These are phyloP conservation scores for Cotesia glomerata DNA, from an alignment of 1,140 invertebrate genomes.

Conservation along the genomic window DNA sequence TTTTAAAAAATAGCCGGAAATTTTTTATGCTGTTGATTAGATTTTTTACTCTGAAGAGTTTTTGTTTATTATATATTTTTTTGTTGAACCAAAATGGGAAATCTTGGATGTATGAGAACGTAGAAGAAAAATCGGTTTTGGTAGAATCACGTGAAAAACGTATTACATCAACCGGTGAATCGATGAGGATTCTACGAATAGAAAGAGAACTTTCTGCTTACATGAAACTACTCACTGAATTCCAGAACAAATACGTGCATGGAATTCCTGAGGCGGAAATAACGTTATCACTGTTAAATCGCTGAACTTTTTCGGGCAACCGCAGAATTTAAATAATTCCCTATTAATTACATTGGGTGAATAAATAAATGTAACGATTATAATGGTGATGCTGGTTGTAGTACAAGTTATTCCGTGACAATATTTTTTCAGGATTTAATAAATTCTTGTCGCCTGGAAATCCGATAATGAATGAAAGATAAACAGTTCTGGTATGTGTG, in stretches of 20 bases:
- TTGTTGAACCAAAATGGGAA: background rate
- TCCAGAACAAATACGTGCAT: slow-evolving; percentile 21
- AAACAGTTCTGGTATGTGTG: too few species aligned
- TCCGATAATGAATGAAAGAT: too few species aligned
- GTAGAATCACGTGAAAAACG: background rate
- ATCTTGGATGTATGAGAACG: background rate
- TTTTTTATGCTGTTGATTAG: too few species aligned
- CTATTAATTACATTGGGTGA: background rate
- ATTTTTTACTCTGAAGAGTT: too few species aligned
- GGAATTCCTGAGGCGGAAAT: slow-evolving; percentile 24
- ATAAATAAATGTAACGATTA: too few species aligned
- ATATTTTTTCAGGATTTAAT: too few species aligned
- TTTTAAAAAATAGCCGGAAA: background rate
- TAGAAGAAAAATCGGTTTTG: background rate
- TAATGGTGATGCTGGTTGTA: too few species aligned
- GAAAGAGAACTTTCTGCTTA: too few species aligned
- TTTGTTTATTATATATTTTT: too few species aligned
- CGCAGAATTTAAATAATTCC: background rate
- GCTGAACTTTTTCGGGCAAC: slow-evolving; percentile 2
- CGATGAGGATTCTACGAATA: background rate
- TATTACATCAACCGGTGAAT: background rate
- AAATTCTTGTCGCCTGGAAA: too few species aligned
- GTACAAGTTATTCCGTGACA: too few species aligned
- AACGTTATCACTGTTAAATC: slow-evolving; percentile 25
- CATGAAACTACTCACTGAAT: background rate